Conservation (phyloP, 2,113 vertebrate species). For the Machaerirhynchus nigripectus region DNA sequence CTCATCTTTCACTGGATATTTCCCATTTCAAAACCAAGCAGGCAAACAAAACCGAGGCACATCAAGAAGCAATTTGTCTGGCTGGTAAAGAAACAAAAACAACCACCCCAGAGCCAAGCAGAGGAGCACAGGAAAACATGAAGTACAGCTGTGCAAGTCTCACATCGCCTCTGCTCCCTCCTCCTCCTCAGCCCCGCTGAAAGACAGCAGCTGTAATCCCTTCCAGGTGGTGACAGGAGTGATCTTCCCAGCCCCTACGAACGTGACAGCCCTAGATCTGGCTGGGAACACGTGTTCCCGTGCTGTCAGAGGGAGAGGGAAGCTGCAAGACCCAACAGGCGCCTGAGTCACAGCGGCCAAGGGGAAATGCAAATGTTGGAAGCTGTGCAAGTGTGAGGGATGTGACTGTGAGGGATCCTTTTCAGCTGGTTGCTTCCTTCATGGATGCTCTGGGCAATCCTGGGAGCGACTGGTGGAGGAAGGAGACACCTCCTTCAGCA, state of each 20-base stretch:
- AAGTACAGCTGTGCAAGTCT: background rate
- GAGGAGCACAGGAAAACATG: background rate
- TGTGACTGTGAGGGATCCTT: background rate
- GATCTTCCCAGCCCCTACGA: background rate
- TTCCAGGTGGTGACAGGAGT: constrained; percentile 9
- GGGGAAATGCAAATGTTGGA: background rate
- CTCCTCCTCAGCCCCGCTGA: background rate
- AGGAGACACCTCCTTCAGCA: background rate
- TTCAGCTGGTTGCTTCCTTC: background rate
- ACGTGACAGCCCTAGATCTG: background rate
- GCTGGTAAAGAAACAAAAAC: background rate
- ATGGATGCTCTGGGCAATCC: fast-evolving
- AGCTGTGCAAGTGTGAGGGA: fast-evolving
- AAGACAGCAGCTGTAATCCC: constrained; percentile 24
- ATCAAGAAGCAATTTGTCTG: background rate
- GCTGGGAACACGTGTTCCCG: background rate
- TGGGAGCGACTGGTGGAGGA: background rate
- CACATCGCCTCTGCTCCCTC: background rate
- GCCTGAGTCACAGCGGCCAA: background rate
- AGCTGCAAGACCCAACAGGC: constrained; percentile 23
- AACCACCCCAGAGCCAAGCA: background rate
- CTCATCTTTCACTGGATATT: background rate
- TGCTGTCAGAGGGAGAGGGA: background rate
- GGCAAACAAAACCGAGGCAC: background rate
- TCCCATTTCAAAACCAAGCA: background rate